A percentile compares a stretch with the other conserved stretches of the same genome.
phyloP scores from a whole-genome alignment of 2,888 invertebrate genomes.

The Eledona agricola region DNA sequence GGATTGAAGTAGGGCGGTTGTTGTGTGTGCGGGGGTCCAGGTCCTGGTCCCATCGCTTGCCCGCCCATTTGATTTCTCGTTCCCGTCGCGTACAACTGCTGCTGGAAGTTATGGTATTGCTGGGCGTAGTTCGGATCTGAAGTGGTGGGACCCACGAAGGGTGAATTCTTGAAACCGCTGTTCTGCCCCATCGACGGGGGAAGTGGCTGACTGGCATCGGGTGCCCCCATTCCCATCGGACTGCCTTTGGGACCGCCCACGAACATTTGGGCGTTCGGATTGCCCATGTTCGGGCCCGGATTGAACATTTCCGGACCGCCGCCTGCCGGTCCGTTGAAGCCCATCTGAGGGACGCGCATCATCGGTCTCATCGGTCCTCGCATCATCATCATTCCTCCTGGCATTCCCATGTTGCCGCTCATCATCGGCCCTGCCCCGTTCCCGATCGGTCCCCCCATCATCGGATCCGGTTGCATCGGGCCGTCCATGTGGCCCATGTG shows the following conservation, averaged over 20 bases:
- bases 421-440: constrained; percentile 55
- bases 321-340: constrained; percentile 57
- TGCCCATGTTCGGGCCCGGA: constrained; percentile 59
- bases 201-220: constrained; percentile 75
- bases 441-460: constrained; percentile 59
- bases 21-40: constrained; percentile 62
- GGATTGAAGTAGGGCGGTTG: constrained; percentile 63
- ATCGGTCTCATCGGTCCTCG: constrained; percentile 61
- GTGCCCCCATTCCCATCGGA: constrained; percentile 67
- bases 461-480: constrained; percentile 59
- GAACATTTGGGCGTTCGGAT: constrained; percentile 68
- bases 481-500: constrained; percentile 64
- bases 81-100: constrained; percentile 90
- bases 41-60: constrained; percentile 62
- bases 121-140: constrained; percentile 93
- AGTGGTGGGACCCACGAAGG: constrained; percentile 85
- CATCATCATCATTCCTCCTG: constrained; percentile 60
- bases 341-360: constrained; percentile 59
- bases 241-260: constrained; percentile 67
- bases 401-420: constrained; percentile 62
- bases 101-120: constrained; percentile 95
- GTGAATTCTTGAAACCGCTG: constrained; percentile 76
- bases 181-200: constrained; percentile 82
- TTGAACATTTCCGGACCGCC: constrained; percentile 58
- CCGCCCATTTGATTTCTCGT: constrained; percentile 71